Evolutionary conservation across 2,113 vertebrate genomes (phyloP).

Genomic region (Daubentonia madagascariensis): DNA sequence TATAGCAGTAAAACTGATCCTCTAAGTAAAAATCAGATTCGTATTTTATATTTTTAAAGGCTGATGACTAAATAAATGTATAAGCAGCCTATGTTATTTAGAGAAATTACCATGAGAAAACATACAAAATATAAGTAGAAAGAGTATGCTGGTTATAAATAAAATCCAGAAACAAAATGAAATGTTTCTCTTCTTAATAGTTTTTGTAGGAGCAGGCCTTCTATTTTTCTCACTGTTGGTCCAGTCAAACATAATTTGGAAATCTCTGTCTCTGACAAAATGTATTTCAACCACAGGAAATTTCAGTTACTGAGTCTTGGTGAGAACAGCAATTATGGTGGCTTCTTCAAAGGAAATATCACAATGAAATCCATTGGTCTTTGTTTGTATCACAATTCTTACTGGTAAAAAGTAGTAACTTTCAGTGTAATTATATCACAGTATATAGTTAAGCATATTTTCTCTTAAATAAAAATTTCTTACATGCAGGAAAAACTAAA

Average conservation of each 20-base stretch:
- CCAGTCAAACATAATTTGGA: conserved; percentile 1
- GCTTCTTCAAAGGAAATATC: not conserved
- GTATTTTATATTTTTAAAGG: not conserved
- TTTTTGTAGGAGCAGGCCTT: not conserved
- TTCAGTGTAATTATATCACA: not conserved
- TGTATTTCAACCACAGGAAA: not conserved
- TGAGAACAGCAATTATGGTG: not conserved
- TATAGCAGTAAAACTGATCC: not conserved
- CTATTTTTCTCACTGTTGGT: not conserved
- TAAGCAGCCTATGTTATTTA: not conserved
- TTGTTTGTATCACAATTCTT: not conserved
- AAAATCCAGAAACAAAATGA: not conserved
- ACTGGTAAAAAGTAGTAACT: not conserved
- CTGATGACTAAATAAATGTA: not conserved
- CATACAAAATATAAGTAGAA: not conserved
- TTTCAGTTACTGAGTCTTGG: not conserved
- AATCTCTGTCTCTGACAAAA: not conserved
- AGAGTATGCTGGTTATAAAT: not conserved
- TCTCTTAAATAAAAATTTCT: not conserved
- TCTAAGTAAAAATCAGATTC: not conserved
- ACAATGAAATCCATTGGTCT: not conserved
- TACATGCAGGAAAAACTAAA: not conserved
- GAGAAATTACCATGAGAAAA: not conserved
- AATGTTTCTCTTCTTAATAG: not conserved
- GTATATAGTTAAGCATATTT: not conserved